Conservation (phyloP, 1,140 invertebrate genomes). For the Penaeus indicus region DNA sequence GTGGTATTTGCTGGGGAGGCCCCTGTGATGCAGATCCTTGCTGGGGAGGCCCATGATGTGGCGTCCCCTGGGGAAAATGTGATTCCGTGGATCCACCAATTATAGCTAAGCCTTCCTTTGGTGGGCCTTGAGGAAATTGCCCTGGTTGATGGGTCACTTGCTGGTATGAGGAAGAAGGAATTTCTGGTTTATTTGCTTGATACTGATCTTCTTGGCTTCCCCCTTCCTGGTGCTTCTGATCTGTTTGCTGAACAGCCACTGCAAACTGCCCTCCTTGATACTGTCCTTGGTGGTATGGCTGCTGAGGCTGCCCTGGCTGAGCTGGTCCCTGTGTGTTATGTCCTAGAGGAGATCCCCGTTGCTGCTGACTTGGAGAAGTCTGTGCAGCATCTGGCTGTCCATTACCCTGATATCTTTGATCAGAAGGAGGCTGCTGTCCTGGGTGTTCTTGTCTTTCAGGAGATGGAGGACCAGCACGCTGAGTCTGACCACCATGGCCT, state of each 20-base stretch:
- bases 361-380: constrained; percentile 39
- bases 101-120: too few species aligned
- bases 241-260: constrained; percentile 8
- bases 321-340: constrained; percentile 26
- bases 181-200: not conserved
- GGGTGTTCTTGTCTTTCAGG: constrained; percentile 42
- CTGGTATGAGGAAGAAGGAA: constrained; percentile 21
- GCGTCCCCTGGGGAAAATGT: too few species aligned
- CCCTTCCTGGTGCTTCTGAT: constrained; percentile 40
- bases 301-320: constrained; percentile 18
- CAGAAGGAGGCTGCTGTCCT: constrained; percentile 1
- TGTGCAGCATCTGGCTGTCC: constrained; percentile 32
- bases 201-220: constrained; percentile 37
- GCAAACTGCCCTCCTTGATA: constrained; percentile 36
- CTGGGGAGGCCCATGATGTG: too few species aligned
- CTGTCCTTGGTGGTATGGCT: constrained; percentile 45
- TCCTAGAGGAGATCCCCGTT: constrained; percentile 26
- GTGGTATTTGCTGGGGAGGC: constrained; percentile 34
- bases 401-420: constrained; percentile 38
- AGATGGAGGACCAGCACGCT: constrained; percentile 41
- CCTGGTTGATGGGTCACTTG: constrained; percentile 30
- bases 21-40: too few species aligned
- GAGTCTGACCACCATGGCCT: not conserved
- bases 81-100: too few species aligned
- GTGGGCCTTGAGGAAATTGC: too few species aligned